Evolutionary conservation across 2,888 invertebrate species (phyloP).

Genomic region (Diogma glabrata): DNA sequence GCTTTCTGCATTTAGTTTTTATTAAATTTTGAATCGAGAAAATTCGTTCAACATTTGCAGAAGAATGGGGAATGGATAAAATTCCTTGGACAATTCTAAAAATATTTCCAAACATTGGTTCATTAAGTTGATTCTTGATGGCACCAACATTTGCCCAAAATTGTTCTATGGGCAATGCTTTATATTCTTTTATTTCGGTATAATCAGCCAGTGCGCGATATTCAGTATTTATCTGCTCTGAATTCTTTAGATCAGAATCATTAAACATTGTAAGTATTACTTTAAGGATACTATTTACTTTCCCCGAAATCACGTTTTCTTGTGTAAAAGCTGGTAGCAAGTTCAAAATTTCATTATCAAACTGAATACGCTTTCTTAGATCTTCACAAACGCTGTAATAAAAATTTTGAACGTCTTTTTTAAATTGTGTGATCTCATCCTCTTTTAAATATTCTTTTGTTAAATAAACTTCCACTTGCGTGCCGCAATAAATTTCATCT

Average conservation of each 20-base stretch:
- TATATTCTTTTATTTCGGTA: conserved; percentile 9
- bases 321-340: conserved; percentile 1
- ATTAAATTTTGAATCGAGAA: conserved; percentile 14
- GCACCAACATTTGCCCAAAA: conserved; percentile 14
- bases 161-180: conserved; percentile 7
- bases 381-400: not conserved
- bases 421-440: not conserved
- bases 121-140: conserved; percentile 11
- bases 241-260: too few species aligned
- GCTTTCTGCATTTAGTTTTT: conserved; percentile 14
- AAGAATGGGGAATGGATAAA: conserved; percentile 13
- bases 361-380: not conserved
- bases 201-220: conserved; percentile 13
- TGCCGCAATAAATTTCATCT: not conserved
- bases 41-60: conserved; percentile 13
- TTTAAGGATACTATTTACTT: not conserved
- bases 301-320: not conserved
- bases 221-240: conserved; percentile 12
- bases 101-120: conserved; percentile 12
- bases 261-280: too few species aligned
- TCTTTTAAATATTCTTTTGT: not conserved
- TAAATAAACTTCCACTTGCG: not conserved
- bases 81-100: conserved; percentile 14
- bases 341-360: not conserved
- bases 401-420: not conserved